These are phyloP conservation scores for Sabatieria punctata DNA, from an alignment of 2,888 invertebrate species.

Conservation along the genomic window DNA sequence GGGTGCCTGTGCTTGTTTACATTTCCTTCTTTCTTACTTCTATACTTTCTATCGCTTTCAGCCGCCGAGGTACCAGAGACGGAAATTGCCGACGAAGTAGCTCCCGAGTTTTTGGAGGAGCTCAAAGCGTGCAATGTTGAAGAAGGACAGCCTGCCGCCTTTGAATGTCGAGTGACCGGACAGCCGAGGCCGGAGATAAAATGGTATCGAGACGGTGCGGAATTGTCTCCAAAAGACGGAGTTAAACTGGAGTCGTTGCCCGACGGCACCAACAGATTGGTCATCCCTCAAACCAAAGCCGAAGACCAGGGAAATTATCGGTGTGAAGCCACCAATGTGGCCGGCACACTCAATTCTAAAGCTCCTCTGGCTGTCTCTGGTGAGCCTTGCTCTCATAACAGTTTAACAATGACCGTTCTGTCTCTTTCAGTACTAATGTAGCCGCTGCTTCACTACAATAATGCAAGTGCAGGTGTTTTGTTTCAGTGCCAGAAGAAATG, in stretches of 20 bases:
- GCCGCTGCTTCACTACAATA: too few relatives aligned
- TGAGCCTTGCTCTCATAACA: too few relatives aligned
- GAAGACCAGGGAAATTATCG: constrained; percentile 51
- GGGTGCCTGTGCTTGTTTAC: constrained; percentile 21
- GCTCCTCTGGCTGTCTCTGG: constrained; percentile 19
- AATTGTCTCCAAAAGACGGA: constrained; percentile 13
- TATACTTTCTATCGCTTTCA: background rate
- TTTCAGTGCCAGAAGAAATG: constrained; percentile 3
- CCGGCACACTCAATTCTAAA: constrained; percentile 39
- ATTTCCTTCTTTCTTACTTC: background rate
- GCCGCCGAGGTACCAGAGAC: background rate
- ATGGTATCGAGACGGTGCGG: constrained; percentile 61
- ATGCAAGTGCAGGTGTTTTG: too few relatives aligned
- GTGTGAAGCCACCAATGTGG: constrained; percentile 61
- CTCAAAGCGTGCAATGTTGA: constrained; percentile 58
- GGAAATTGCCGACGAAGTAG: constrained; percentile 22
- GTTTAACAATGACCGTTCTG: too few relatives aligned
- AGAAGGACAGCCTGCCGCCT: constrained; percentile 69
- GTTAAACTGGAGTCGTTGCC: constrained; percentile 11
- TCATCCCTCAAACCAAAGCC: constrained; percentile 30
- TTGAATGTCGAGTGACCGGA: constrained; percentile 65
- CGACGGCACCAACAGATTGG: constrained; percentile 31
- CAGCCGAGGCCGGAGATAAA: constrained; percentile 57
- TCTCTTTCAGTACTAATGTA: too few relatives aligned
- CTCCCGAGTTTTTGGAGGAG: constrained; percentile 58